Percentiles rank a stretch among this genome's conserved stretches.
Conservation (phyloP, 2,113 vertebrate species). For the Meleagris gallopavo region DNA sequence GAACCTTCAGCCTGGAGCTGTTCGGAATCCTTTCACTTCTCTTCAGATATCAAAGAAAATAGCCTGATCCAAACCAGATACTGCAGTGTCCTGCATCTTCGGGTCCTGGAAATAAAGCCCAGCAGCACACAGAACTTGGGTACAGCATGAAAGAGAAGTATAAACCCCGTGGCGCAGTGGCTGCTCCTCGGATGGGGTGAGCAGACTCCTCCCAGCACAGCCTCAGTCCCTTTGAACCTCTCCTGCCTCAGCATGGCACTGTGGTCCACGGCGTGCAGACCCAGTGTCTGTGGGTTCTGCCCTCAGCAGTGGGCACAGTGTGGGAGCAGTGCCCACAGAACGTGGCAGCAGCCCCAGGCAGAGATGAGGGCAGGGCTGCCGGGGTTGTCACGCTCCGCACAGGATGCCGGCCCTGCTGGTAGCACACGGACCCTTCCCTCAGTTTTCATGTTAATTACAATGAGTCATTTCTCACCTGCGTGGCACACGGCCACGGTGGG, state of each 20-base stretch:
- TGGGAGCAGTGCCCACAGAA: accelerated
- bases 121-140: background rate
- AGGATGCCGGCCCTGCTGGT: background rate
- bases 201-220: background rate
- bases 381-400: background rate
- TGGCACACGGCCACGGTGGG: background rate
- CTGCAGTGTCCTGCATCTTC: background rate
- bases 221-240: background rate
- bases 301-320: background rate
- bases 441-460: background rate
- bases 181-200: background rate
- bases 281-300: background rate
- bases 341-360: background rate
- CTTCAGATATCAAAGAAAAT: background rate
- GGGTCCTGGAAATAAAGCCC: background rate
- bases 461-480: background rate
- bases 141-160: background rate
- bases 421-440: background rate
- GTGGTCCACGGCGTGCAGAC: too few species aligned
- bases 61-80: background rate
- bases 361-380: background rate
- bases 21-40: background rate
- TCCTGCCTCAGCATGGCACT: accelerated
- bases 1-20: background rate
- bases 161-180: accelerated